Percentiles rank a stretch among this genome's conserved stretches.
Evolutionary conservation across 2,797 vertebrate species (phyloP).

Genomic region (Decapterus maruadsi): DNA sequence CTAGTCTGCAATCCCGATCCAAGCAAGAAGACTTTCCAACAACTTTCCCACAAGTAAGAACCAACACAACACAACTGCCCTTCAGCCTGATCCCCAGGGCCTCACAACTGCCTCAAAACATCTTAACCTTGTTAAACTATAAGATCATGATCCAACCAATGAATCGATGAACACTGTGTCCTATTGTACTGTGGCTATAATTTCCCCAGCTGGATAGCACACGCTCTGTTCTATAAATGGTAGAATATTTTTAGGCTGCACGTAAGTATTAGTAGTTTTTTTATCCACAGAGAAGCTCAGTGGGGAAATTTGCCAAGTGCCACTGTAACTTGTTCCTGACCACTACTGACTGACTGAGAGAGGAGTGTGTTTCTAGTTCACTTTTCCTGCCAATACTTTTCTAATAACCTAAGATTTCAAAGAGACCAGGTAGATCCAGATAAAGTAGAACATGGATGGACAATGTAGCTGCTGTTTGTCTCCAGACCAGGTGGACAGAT

Average conservation of each 20-base stretch:
- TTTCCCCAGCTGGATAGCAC: slow-evolving; percentile 23
- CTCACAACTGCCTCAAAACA: slow-evolving; percentile 35
- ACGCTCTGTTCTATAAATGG: background rate
- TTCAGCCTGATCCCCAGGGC: background rate
- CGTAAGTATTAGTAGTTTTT: background rate
- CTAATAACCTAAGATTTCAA: background rate
- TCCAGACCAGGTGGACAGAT: slow-evolving; percentile 77
- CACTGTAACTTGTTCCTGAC: background rate
- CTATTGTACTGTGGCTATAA: background rate
- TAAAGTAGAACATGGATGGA: slow-evolving; percentile 16
- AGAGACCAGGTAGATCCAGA: background rate
- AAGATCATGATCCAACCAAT: slow-evolving; percentile 31
- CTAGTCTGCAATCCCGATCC: slow-evolving; percentile 74
- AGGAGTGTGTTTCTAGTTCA: slow-evolving; percentile 4
- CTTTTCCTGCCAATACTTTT: background rate
- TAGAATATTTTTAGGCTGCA: background rate
- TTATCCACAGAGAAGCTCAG: background rate
- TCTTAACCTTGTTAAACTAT: slow-evolving; percentile 63
- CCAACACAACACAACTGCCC: slow-evolving; percentile 24
- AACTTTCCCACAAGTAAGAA: slow-evolving; percentile 83
- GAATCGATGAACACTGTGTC: slow-evolving; percentile 23
- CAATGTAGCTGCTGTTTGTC: slow-evolving; percentile 62
- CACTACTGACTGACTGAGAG: background rate
- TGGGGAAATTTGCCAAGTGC: background rate
- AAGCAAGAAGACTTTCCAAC: slow-evolving; percentile 70